phyloP scores from a whole-genome alignment of 1,140 invertebrate species.

The Pomacea maculata region DNA sequence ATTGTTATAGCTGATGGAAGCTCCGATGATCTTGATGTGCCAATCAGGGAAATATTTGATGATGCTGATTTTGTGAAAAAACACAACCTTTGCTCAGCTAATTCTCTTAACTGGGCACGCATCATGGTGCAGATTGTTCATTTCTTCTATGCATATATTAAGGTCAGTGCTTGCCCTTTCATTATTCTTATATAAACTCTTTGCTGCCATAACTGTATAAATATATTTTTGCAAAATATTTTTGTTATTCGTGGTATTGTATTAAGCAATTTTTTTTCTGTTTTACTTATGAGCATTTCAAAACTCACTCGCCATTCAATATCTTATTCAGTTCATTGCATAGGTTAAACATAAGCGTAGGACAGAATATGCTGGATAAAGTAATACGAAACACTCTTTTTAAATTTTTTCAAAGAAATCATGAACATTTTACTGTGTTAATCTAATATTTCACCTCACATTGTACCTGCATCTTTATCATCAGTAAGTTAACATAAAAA shows the following conservation, averaged over 20 bases:
- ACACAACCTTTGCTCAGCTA: slow-evolving; percentile 63
- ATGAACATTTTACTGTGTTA: no score
- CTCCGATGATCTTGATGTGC: slow-evolving; percentile 67
- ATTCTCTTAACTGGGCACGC: slow-evolving; percentile 69
- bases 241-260: neutral
- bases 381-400: no score
- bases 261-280: neutral
- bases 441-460: no score
- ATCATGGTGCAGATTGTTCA: slow-evolving; percentile 68
- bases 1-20: slow-evolving; percentile 64
- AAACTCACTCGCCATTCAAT: no score
- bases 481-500: no score
- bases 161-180: slow-evolving; percentile 35
- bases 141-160: slow-evolving; percentile 66
- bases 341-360: no score
- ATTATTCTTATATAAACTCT: neutral
- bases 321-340: no score
- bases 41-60: slow-evolving; percentile 64
- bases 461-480: no score
- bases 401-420: no score
- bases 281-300: no score
- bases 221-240: no score
- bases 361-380: no score
- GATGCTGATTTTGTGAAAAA: slow-evolving; percentile 53
- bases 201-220: neutral